Conservation (phyloP, 2,888 invertebrate species). For the Sialis fuliginosa region DNA sequence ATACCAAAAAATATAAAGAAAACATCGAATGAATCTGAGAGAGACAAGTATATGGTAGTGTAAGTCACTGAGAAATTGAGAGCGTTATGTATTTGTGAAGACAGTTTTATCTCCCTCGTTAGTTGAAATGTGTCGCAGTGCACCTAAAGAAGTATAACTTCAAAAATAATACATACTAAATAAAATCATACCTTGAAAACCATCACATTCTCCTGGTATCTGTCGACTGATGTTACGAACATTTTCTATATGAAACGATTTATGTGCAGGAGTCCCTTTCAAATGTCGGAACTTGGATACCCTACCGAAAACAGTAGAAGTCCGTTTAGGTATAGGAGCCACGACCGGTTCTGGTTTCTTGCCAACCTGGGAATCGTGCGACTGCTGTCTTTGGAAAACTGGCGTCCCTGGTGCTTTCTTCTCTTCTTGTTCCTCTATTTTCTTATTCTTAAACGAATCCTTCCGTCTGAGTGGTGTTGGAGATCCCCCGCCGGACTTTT, state of each 20-base stretch:
- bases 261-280: constrained; percentile 79
- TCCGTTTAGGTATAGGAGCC: constrained; percentile 56
- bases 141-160: too few species aligned
- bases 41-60: too few species aligned
- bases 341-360: constrained; percentile 24
- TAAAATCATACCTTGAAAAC: constrained; percentile 55
- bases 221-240: constrained; percentile 78
- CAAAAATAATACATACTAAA: too few species aligned
- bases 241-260: constrained; percentile 83
- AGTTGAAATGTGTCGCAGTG: too few species aligned
- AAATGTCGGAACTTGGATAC: constrained; percentile 87
- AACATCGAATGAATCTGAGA: not conserved
- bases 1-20: not conserved
- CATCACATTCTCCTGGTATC: constrained; percentile 87
- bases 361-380: constrained; percentile 27
- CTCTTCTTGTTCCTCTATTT: constrained; percentile 34
- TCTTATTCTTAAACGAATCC: constrained; percentile 47
- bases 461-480: constrained; percentile 57
- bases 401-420: constrained; percentile 22
- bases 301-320: constrained; percentile 75
- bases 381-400: constrained; percentile 29
- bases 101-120: too few species aligned
- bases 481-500: constrained; percentile 41
- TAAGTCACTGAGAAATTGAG: not conserved
- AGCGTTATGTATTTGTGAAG: not conserved